These are phyloP conservation scores for Noctua janthina DNA, from an alignment of 2,888 invertebrate species.

Conservation along the genomic window DNA sequence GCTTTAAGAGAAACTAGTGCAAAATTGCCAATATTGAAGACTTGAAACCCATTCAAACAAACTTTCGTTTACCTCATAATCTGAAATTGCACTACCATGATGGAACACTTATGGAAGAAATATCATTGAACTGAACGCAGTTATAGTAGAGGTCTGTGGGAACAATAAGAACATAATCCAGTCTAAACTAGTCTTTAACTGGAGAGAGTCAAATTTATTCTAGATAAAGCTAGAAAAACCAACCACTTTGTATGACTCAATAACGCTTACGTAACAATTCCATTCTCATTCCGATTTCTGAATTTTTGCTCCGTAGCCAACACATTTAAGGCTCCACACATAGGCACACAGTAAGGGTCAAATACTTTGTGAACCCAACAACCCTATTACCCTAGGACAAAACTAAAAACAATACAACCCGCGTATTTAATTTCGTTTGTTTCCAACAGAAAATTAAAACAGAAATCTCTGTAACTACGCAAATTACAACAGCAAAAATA, in stretches of 20 bases:
- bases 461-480: conserved; percentile 24
- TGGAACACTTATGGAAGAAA: not conserved
- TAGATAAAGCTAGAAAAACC: not conserved
- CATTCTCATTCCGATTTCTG: not conserved
- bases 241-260: not conserved
- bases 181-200: not conserved
- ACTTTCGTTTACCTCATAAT: conserved; percentile 7
- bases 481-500: conserved; percentile 44
- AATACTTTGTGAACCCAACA: conserved; percentile 4
- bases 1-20: conserved; percentile 7
- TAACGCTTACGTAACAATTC: not conserved
- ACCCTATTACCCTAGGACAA: not conserved
- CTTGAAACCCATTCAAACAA: conserved; percentile 13
- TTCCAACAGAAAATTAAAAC: conserved; percentile 43
- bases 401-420: conserved; percentile 28
- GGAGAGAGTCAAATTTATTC: not conserved
- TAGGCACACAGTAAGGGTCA: not conserved
- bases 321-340: not conserved
- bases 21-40: not conserved
- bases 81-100: conserved; percentile 2
- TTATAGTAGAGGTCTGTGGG: not conserved
- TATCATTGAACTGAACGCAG: not conserved
- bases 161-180: not conserved
- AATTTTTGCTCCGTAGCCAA: not conserved
- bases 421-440: conserved; percentile 33